Conservation (phyloP, 2,113 vertebrate genomes). For the Ardeotis arabs region DNA sequence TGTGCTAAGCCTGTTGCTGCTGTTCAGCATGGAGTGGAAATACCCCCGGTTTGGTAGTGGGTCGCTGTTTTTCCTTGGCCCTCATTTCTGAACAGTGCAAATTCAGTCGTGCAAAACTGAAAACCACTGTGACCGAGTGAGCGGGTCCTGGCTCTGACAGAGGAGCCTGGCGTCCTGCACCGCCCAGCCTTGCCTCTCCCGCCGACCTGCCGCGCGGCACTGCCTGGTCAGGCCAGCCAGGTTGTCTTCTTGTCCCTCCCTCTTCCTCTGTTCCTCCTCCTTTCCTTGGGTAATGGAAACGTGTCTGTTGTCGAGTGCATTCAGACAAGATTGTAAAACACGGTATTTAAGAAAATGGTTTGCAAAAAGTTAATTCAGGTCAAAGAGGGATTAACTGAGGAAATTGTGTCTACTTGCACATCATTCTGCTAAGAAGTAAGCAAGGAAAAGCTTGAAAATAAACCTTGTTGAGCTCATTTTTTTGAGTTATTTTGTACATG, state of each 20-base stretch:
- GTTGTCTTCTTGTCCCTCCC: neutral
- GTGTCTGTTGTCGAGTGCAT: neutral
- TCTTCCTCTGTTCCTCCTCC: neutral
- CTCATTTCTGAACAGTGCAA: neutral
- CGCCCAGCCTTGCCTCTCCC: neutral
- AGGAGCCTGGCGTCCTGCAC: neutral
- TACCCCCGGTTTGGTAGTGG: neutral
- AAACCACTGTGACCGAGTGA: fast-evolving
- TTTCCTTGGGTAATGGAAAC: neutral
- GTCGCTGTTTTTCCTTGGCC: neutral
- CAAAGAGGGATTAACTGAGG: constrained; percentile 16
- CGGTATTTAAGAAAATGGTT: constrained; percentile 12
- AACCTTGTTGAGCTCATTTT: neutral
- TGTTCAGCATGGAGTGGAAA: fast-evolving
- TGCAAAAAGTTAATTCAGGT: constrained; percentile 29
- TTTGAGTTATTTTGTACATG: neutral
- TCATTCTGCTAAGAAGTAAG: constrained; percentile 20
- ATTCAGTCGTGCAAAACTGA: neutral
- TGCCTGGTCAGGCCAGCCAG: neutral
- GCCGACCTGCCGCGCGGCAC: fast-evolving
- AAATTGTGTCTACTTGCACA: neutral
- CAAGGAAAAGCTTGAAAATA: neutral
- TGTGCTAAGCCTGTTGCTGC: neutral
- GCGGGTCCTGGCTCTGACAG: neutral
- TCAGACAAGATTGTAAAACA: neutral